Percentiles rank a stretch among this genome's conserved stretches.
phyloP scores from a whole-genome alignment of 2,797 vertebrate species.

The Sebastes minor region DNA sequence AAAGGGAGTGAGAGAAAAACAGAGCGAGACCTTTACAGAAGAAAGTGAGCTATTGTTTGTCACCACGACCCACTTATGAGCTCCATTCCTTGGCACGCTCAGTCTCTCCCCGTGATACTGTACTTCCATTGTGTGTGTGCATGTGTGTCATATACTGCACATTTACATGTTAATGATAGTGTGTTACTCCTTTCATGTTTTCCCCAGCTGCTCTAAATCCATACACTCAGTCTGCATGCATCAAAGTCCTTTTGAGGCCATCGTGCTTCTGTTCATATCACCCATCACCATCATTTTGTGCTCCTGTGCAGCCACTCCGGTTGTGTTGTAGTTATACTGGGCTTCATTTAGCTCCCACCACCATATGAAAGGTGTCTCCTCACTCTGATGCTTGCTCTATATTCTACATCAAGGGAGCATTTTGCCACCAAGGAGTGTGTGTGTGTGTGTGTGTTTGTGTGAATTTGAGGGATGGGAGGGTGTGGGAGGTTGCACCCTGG shows the following conservation, averaged over 20 bases:
- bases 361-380: conserved; percentile 30
- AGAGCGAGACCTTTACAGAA: conserved; percentile 34
- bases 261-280: background rate
- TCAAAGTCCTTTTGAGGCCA: background rate
- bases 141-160: background rate
- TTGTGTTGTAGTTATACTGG: background rate
- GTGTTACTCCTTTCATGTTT: background rate
- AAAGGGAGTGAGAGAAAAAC: background rate
- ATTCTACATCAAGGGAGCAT: conserved; percentile 51
- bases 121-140: background rate
- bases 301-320: background rate
- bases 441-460: conserved; percentile 4
- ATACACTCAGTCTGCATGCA: background rate
- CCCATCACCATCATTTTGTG: background rate
- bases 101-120: conserved; percentile 12
- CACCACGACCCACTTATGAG: conserved; percentile 37
- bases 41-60: conserved; percentile 50
- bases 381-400: conserved; percentile 24
- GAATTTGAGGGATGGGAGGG: conserved; percentile 6
- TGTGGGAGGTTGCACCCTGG: conserved; percentile 41
- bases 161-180: conserved; percentile 3
- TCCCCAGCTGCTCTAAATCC: conserved; percentile 6
- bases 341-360: conserved; percentile 1
- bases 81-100: conserved; percentile 38
- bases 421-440: conserved; percentile 19